phyloP scores from a whole-genome alignment of 2,888 invertebrate species.

The Xanthorhoe spadicearia region DNA sequence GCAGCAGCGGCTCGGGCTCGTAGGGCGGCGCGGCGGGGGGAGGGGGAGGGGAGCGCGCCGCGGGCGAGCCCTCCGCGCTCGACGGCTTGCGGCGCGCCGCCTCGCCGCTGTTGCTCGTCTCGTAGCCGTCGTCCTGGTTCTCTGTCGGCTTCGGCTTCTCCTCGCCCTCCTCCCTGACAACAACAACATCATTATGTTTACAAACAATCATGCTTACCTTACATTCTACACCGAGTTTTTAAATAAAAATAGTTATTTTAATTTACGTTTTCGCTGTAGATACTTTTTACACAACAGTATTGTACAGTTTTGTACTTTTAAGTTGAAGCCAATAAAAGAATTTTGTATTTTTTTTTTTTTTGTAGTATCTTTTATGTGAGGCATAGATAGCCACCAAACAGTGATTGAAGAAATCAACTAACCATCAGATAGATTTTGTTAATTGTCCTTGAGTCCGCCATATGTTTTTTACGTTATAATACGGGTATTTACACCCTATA shows the following conservation, averaged over 20 bases:
- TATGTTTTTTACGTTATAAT: too few relatives aligned
- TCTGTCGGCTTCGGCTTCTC: constrained; percentile 86
- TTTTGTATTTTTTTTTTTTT: too few relatives aligned
- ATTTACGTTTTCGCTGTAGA: too few relatives aligned
- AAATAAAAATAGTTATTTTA: too few relatives aligned
- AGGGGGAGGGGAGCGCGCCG: constrained; percentile 64
- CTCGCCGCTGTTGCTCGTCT: constrained; percentile 90
- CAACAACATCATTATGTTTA: not conserved
- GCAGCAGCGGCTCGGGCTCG: constrained; percentile 56
- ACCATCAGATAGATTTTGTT: too few relatives aligned
- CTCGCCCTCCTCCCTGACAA: constrained; percentile 76
- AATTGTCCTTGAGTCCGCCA: too few relatives aligned
- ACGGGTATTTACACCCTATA: not conserved
- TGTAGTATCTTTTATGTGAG: too few relatives aligned
- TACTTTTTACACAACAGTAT: too few relatives aligned
- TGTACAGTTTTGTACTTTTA: too few relatives aligned
- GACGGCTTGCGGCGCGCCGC: constrained; percentile 79
- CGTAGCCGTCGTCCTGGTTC: constrained; percentile 95
- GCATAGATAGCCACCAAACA: too few relatives aligned
- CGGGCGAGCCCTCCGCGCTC: constrained; percentile 66
- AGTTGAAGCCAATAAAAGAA: too few relatives aligned
- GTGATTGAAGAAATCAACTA: too few relatives aligned
- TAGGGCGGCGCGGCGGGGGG: constrained; percentile 61
- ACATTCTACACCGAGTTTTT: not conserved
- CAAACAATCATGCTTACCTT: not conserved